Conservation (phyloP, 2,113 vertebrate species). For the Microtus pennsylvanicus region DNA sequence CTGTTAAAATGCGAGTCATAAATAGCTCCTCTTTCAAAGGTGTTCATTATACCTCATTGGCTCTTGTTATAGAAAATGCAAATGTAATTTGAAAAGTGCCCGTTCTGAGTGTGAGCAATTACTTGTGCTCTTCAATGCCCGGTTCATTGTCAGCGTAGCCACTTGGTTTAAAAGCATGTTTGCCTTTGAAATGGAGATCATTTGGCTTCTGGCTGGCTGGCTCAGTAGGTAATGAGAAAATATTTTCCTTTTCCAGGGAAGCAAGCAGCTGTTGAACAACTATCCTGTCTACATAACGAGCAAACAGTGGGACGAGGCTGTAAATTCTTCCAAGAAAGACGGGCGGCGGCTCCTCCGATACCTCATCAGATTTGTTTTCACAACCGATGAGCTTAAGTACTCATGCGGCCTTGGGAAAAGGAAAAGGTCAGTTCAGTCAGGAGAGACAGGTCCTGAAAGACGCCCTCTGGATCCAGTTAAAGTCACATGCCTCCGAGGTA, state of each 20-base stretch:
- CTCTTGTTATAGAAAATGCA: conserved; percentile 84
- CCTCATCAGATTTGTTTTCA: conserved; percentile 99
- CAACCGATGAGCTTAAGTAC: conserved; percentile 99
- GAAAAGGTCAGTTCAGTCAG: conserved; percentile 99
- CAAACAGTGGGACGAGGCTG: conserved; percentile 99
- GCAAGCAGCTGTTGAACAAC: conserved; percentile 98
- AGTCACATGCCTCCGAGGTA: conserved; percentile 99
- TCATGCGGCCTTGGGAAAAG: conserved; percentile 99
- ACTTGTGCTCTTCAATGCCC: conserved; percentile 50
- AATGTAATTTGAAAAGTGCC: conserved; percentile 85
- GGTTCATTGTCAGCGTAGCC: conserved; percentile 71
- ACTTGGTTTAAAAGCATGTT: conserved; percentile 57
- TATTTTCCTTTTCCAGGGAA: conserved; percentile 91
- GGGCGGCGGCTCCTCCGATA: conserved; percentile 97
- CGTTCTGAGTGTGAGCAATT: conserved; percentile 81
- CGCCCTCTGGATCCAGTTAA: conserved; percentile 99
- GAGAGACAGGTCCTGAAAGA: conserved; percentile 97
- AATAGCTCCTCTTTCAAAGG: conserved; percentile 81
- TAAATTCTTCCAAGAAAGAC: conserved; percentile 99
- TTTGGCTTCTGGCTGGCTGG: conserved; percentile 66
- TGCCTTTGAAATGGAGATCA: conserved; percentile 81
- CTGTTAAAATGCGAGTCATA: conserved; percentile 85
- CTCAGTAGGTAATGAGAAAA: conserved; percentile 75
- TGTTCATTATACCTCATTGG: conserved; percentile 82
- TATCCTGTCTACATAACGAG: conserved; percentile 99